A percentile compares a stretch with the other conserved stretches of the same genome.
These are phyloP conservation scores for Marmota flaviventris DNA, from an alignment of 2,113 vertebrate genomes.

Conservation along the genomic window DNA sequence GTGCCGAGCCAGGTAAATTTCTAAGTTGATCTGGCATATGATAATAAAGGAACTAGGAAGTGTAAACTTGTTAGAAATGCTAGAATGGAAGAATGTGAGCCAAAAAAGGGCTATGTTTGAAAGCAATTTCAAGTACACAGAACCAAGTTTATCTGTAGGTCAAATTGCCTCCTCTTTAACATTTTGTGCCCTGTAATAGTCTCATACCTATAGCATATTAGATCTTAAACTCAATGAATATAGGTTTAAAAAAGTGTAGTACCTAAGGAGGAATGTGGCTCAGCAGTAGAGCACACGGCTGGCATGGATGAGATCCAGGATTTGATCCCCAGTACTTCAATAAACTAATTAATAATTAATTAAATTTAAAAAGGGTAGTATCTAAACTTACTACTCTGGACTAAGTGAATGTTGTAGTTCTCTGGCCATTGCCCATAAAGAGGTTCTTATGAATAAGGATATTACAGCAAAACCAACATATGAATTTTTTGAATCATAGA, in stretches of 20 bases:
- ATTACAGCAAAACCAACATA: background rate
- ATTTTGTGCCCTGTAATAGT: background rate
- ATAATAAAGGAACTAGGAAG: background rate
- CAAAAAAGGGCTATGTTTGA: background rate
- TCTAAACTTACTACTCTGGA: background rate
- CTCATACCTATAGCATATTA: background rate
- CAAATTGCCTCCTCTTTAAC: conserved; percentile 1
- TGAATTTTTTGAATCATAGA: background rate
- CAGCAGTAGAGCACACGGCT: too few species aligned
- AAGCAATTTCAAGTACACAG: background rate
- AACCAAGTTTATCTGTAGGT: background rate
- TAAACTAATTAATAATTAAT: too few species aligned
- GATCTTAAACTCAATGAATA: background rate
- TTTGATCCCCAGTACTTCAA: too few species aligned
- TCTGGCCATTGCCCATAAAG: background rate
- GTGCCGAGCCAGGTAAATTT: background rate
- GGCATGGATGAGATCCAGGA: too few species aligned
- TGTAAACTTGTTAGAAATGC: background rate
- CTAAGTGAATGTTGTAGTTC: background rate
- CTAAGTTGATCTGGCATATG: background rate
- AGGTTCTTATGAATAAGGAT: background rate
- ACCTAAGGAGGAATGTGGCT: background rate
- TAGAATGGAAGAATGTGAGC: background rate
- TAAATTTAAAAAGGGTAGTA: background rate
- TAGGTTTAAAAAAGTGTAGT: background rate